Evolutionary conservation across 1,140 invertebrate genomes (phyloP).

Genomic region (Dinoponera quadriceps): DNA sequence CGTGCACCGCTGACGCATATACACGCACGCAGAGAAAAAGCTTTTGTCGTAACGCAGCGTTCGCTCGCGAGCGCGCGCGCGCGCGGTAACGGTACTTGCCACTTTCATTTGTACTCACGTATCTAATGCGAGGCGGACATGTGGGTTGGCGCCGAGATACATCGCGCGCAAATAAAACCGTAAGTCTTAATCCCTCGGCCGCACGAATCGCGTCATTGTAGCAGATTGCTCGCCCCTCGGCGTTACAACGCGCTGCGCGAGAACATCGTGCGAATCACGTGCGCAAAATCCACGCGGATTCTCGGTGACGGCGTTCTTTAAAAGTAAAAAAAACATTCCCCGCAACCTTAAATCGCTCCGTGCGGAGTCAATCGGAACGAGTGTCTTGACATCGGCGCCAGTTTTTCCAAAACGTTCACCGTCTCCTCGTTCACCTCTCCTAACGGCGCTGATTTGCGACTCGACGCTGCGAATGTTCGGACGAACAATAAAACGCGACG

Average conservation of each 20-base stretch:
- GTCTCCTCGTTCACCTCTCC: too few species aligned
- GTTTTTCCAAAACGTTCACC: too few species aligned
- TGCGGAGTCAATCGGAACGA: too few species aligned
- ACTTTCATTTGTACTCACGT: slow-evolving; percentile 76
- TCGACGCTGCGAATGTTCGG: background rate
- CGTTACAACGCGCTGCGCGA: slow-evolving; percentile 8
- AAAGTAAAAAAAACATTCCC: too few species aligned
- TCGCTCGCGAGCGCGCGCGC: slow-evolving; percentile 1
- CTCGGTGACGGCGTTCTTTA: too few species aligned
- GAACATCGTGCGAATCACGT: too few species aligned
- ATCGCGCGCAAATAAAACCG: slow-evolving; percentile 53
- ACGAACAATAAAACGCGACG: background rate
- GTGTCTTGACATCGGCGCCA: too few species aligned
- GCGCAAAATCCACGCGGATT: background rate
- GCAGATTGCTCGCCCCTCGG: slow-evolving; percentile 8
- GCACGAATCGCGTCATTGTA: background rate
- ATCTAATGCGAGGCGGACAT: slow-evolving; percentile 72
- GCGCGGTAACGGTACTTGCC: slow-evolving; percentile 73
- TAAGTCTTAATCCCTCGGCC: slow-evolving; percentile 11
- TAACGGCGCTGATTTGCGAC: background rate
- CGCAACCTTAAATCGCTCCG: too few species aligned
- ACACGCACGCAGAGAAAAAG: slow-evolving; percentile 48
- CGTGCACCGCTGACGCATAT: background rate
- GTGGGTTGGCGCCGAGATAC: slow-evolving; percentile 70
- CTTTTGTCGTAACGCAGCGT: slow-evolving; percentile 65